Percentiles rank a stretch among this genome's conserved stretches.
Evolutionary conservation across 1,140 invertebrate species (phyloP).

Genomic region (Drosophila biarmipes): DNA sequence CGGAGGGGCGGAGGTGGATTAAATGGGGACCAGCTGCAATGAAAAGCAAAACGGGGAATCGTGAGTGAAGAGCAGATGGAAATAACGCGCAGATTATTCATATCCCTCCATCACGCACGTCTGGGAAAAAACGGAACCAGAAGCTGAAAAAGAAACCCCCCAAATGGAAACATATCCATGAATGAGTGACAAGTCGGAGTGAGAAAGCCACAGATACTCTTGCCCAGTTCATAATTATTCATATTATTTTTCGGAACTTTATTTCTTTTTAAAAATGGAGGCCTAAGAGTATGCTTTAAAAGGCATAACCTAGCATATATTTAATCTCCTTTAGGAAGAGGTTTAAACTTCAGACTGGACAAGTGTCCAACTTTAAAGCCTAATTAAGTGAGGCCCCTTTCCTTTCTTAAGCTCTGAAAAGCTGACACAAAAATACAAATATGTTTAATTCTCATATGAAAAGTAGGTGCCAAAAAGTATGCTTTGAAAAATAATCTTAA

Average conservation of each 20-base stretch:
- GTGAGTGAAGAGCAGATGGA: conserved; percentile 41
- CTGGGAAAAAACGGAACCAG: conserved; percentile 4
- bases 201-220: conserved; percentile 4
- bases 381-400: no score
- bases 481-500: no score
- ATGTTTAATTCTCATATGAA: no score
- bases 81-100: conserved; percentile 56
- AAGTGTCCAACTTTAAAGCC: no score
- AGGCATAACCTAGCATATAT: no score
- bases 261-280: no score
- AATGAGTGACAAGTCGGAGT: neutral
- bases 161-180: conserved; percentile 11
- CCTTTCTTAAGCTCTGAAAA: no score
- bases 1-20: conserved; percentile 12
- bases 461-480: no score
- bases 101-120: conserved; percentile 30
- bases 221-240: neutral
- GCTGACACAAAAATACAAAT: no score
- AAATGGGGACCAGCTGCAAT: conserved; percentile 47
- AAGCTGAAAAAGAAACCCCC: conserved; percentile 9
- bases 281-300: no score
- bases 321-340: no score
- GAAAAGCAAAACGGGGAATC: conserved; percentile 27
- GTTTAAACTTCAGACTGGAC: no score
- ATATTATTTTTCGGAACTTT: neutral